Evolutionary conservation across 2,113 vertebrate genomes (phyloP).

Genomic region (Mormyrus lacerda): DNA sequence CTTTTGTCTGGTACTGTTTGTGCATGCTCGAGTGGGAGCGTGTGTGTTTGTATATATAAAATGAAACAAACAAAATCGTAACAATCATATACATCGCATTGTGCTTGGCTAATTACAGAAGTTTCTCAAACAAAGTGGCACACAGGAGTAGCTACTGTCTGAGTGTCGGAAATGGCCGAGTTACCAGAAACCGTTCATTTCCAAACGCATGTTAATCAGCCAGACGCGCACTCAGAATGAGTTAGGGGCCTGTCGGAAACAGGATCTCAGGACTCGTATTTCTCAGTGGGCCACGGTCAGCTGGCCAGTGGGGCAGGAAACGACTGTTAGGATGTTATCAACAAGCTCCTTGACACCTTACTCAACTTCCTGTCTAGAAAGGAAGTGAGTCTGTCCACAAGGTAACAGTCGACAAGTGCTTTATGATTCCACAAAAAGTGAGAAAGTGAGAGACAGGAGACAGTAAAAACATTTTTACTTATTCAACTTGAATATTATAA

Average conservation of each 20-base stretch:
- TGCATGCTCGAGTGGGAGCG: background rate
- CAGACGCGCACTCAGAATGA: background rate
- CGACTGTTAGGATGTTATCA: constrained; percentile 21
- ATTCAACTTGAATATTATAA: constrained; percentile 8
- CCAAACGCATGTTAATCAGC: background rate
- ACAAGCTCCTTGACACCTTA: constrained; percentile 3
- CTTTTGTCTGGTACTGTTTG: background rate
- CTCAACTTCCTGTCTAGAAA: constrained; percentile 29
- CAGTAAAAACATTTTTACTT: background rate
- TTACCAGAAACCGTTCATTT: background rate
- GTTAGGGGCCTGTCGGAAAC: constrained; percentile 16
- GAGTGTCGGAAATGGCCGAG: background rate
- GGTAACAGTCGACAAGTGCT: constrained; percentile 21
- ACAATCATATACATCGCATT: background rate
- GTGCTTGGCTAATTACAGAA: background rate
- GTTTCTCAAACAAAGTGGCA: background rate
- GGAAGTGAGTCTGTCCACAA: constrained; percentile 26
- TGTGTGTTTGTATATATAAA: background rate
- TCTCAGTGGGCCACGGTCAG: constrained; percentile 2
- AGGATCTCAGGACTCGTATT: constrained; percentile 16
- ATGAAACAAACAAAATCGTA: background rate
- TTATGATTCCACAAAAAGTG: background rate
- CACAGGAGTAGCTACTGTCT: background rate
- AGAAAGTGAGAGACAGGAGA: constrained; percentile 12
- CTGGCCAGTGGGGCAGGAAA: constrained; percentile 9